A percentile compares a stretch with the other conserved stretches of the same genome.
These are phyloP conservation scores for Tokudaia muenninki DNA, from an alignment of 2,797 vertebrate species.

Conservation along the genomic window DNA sequence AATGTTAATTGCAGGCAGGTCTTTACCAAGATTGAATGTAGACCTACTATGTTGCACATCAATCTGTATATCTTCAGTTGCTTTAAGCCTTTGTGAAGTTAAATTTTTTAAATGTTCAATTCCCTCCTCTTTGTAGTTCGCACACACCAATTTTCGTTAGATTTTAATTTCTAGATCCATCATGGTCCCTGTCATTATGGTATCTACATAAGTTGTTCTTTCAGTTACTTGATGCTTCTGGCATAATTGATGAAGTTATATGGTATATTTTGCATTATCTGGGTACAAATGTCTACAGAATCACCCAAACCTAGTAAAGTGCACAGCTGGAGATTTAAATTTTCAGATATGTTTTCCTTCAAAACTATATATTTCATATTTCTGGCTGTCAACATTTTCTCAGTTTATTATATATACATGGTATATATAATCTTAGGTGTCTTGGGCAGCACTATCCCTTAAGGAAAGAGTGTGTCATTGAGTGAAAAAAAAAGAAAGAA, in stretches of 20 bases:
- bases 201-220: slow-evolving; percentile 10
- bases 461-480: neutral
- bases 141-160: slow-evolving; percentile 30
- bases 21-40: slow-evolving; percentile 14
- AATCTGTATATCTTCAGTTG: slow-evolving; percentile 17
- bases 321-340: slow-evolving; percentile 33
- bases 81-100: neutral
- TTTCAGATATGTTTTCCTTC: slow-evolving; percentile 57
- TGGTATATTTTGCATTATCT: slow-evolving; percentile 21
- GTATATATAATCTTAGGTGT: neutral
- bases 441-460: accelerated
- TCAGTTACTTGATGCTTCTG: neutral
- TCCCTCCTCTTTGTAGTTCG: slow-evolving; percentile 14
- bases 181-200: slow-evolving; percentile 7
- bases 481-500: neutral
- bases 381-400: slow-evolving; percentile 22
- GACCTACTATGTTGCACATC: neutral
- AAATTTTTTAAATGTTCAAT: slow-evolving; percentile 39
- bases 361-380: slow-evolving; percentile 12
- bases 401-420: slow-evolving; percentile 3
- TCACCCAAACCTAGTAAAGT: neutral
- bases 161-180: slow-evolving; percentile 46
- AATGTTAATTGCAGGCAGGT: neutral
- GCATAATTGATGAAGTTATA: slow-evolving; percentile 51
- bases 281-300: neutral